Evolutionary conservation across 2,113 vertebrate genomes (phyloP).

Genomic region (Neogobius melanostomus): DNA sequence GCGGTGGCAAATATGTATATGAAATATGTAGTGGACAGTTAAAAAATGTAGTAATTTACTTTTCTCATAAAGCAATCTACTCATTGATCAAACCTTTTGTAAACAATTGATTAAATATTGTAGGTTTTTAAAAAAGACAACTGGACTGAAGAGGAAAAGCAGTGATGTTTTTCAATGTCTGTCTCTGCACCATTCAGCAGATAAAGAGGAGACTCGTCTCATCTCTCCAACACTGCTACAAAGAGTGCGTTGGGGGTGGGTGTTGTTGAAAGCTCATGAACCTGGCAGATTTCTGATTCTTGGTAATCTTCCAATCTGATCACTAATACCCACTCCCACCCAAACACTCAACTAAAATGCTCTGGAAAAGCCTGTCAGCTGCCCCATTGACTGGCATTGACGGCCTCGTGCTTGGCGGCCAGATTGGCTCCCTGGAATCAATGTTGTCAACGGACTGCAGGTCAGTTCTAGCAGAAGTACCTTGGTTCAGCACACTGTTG

Average conservation of each 20-base stretch:
- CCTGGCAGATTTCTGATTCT: conserved; percentile 52
- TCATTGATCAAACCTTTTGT: no score
- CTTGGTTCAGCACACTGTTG: conserved; percentile 54
- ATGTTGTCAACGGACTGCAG: conserved; percentile 61
- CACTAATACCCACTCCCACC: conserved; percentile 64
- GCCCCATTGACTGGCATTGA: not conserved
- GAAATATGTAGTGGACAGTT: no score
- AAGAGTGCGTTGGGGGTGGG: conserved; percentile 48
- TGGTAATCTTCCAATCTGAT: conserved; percentile 62
- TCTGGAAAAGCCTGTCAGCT: conserved; percentile 23
- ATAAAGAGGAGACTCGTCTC: conserved; percentile 32
- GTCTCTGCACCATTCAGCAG: conserved; percentile 45
- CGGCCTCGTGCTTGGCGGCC: conserved; percentile 28
- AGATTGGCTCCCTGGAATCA: conserved; percentile 57
- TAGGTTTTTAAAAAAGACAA: no score
- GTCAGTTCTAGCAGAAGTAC: conserved; percentile 43
- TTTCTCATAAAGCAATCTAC: no score
- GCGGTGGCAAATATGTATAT: no score
- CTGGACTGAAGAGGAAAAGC: not conserved
- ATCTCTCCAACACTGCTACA: conserved; percentile 42
- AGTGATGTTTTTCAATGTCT: conserved; percentile 52
- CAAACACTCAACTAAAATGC: conserved; percentile 58
- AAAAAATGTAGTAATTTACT: no score
- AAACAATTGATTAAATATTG: no score
- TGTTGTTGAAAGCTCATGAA: conserved; percentile 44